Conservation (phyloP, 2,888 invertebrate genomes). For the Xiphydria camelus region DNA sequence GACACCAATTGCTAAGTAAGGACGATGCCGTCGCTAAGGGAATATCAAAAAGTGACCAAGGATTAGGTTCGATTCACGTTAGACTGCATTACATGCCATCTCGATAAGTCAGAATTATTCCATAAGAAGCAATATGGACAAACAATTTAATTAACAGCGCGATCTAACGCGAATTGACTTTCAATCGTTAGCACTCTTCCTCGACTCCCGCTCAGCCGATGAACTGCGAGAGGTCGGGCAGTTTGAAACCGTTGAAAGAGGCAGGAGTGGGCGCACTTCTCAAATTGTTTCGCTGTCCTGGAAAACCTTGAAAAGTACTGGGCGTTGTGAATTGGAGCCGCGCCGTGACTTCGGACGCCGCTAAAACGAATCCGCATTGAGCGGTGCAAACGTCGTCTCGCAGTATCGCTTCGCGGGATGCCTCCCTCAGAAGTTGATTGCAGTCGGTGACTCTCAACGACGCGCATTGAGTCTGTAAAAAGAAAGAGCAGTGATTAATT, state of each 20-base stretch:
- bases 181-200: too few species aligned
- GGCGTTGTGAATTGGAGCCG: conserved; percentile 43
- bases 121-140: too few species aligned
- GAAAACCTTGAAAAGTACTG: conserved; percentile 35
- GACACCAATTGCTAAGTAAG: too few species aligned
- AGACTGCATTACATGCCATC: too few species aligned
- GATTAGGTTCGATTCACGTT: too few species aligned
- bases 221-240: conserved; percentile 77
- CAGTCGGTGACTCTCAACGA: conserved; percentile 88
- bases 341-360: conserved; percentile 44
- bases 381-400: conserved; percentile 88
- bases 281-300: conserved; percentile 33
- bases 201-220: conserved; percentile 65
- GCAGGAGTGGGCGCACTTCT: conserved; percentile 42
- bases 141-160: too few species aligned
- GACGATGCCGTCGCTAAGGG: too few species aligned
- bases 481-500: conserved; percentile 12
- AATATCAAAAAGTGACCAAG: too few species aligned
- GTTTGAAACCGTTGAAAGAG: conserved; percentile 68
- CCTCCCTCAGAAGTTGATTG: conserved; percentile 78
- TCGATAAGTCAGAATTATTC: too few species aligned
- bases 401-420: conserved; percentile 79
- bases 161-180: too few species aligned
- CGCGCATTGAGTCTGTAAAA: conserved; percentile 82
- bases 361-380: conserved; percentile 79